Evolutionary conservation across 2,888 invertebrate species (phyloP), one percentile per base, ranked within the genome.

Genomic region (Phragmatobia fuliginosa): DNA sequence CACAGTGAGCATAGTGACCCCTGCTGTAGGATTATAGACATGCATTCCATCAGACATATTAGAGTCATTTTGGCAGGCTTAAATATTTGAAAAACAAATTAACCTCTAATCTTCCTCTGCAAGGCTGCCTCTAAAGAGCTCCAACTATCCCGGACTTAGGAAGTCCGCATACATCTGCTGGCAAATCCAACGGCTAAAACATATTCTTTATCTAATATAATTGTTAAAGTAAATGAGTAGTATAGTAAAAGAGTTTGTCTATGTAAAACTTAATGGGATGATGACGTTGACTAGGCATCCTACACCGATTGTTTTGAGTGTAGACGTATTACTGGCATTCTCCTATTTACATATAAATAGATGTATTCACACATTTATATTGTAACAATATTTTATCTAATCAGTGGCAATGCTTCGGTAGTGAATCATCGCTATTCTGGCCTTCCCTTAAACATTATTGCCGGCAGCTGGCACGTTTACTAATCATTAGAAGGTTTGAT

Each of bases 361-460:
- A 10, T 52, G 25, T 25, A 25, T 10, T 21, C 11, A n/a, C n/a
- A 8, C 25, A 1, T 21, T 21, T 18, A 45, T 18, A 52, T 52
- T 52, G n/a, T 52, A 52, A n/a, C 21, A 52, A 25, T 52, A 52
- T 52, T 52, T 59, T 59, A 59, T 59, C 59, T 59, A 33, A 59
- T 32, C 59, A 32, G 58, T 58, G 16, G 31, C 28, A 58, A 61
- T 61, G 33, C 21, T 61, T 61, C 32, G 4, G 28, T 25, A 28
- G 41, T 62, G 62, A 62, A 41, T 62, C 62, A 62, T 25, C 32
- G 16, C n/a, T 36, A 60, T 36, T 38, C 62, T 62, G 38, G 62
- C 62, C 38, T 62, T 62, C 28, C 38, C 36, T 38, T 11, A n/a
- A 41, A 38, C 41, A 5, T 62, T 33, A 36, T 60, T n/a, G 28